A percentile compares a stretch with the other conserved stretches of the same genome.
Evolutionary conservation across 2,888 invertebrate species (phyloP).

Genomic region (Kryphioiulus occultus): DNA sequence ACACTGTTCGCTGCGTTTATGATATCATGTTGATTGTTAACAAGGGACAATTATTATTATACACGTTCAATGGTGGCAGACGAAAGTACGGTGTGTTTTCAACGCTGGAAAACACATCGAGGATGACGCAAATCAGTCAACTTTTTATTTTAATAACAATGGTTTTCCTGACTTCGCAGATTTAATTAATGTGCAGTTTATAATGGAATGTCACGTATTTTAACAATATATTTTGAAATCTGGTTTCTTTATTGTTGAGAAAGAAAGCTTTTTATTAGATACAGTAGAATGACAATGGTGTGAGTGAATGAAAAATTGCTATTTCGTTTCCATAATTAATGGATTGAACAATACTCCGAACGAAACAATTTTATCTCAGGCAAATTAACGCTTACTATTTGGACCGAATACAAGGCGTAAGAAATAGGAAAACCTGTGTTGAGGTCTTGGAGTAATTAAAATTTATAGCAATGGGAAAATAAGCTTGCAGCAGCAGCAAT

Average conservation of each 20-base stretch:
- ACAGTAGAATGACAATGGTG: not conserved
- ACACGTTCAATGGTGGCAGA: not conserved
- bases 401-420: not conserved
- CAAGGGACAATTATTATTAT: not conserved
- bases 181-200: not conserved
- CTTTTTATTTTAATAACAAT: not conserved
- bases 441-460: not conserved
- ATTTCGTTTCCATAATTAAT: slow-evolving; percentile 23
- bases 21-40: not conserved
- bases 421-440: not conserved
- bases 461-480: not conserved
- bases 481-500: no score
- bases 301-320: not conserved
- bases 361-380: not conserved
- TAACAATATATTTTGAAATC: not conserved
- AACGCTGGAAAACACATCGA: not conserved
- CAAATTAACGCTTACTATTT: not conserved
- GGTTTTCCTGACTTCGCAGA: not conserved
- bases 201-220: not conserved
- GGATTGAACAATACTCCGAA: not conserved
- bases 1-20: not conserved
- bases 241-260: not conserved
- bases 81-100: not conserved
- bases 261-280: not conserved
- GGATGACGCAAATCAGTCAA: not conserved